Percentiles rank a stretch among this genome's conserved stretches.
phyloP scores from a whole-genome alignment of 2,888 invertebrate species.

The Drosophila tripunctata region DNA sequence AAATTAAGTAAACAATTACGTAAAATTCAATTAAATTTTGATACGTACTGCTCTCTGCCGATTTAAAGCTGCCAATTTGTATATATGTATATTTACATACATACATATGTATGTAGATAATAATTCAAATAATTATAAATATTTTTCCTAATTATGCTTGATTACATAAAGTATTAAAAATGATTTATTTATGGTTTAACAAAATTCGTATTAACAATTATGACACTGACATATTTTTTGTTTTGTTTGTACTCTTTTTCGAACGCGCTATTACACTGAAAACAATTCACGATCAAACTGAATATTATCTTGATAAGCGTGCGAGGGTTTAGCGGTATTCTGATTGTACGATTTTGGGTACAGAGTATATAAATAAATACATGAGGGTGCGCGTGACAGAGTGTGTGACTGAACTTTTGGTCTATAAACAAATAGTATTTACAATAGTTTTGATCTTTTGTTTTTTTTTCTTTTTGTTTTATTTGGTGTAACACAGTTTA shows the following conservation, averaged over 20 bases:
- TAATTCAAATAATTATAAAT: conserved; percentile 25
- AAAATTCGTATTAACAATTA: conserved; percentile 59
- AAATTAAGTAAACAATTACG: not conserved
- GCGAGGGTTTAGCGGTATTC: conserved; percentile 39
- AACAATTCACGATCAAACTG: conserved; percentile 36
- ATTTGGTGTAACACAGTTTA: conserved; percentile 73
- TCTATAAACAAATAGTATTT: conserved; percentile 58
- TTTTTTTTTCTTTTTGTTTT: conserved; percentile 11
- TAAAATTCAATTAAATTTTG: conserved; percentile 40
- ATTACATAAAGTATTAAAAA: conserved; percentile 27
- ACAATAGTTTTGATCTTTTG: conserved; percentile 49
- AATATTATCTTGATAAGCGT: conserved; percentile 26
- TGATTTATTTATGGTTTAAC: conserved; percentile 59
- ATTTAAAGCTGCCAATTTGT: conserved; percentile 61
- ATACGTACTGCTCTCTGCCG: conserved; percentile 66
- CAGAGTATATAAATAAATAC: conserved; percentile 26
- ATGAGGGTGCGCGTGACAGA: conserved; percentile 34
- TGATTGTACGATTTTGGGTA: conserved; percentile 32
- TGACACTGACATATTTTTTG: conserved; percentile 50
- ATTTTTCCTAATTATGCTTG: conserved; percentile 30
- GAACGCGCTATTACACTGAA: conserved; percentile 52
- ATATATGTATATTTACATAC: conserved; percentile 1
- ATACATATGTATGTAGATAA: not conserved
- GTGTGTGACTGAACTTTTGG: conserved; percentile 54
- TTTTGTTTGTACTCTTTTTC: too few relatives aligned